phyloP scores from a whole-genome alignment of 2,888 invertebrate genomes.

The Trissolcus japonicus region DNA sequence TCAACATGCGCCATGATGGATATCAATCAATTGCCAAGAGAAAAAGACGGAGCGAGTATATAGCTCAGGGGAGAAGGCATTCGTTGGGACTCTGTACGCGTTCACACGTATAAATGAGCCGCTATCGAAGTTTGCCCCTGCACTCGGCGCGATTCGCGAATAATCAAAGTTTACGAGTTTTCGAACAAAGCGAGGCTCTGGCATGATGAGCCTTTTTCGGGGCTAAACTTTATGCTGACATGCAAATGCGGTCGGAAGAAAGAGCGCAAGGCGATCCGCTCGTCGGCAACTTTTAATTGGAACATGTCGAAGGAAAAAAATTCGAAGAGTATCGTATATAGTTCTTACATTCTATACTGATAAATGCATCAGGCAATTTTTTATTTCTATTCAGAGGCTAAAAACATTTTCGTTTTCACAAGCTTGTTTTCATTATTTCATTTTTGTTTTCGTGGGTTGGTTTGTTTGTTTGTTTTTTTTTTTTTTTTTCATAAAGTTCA shows the following conservation, averaged over 20 bases:
- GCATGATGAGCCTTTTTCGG: slow-evolving; percentile 44
- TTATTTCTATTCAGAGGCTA: slow-evolving; percentile 11
- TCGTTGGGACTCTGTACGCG: slow-evolving; percentile 16
- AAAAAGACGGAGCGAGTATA: not conserved
- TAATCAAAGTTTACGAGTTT: slow-evolving; percentile 57
- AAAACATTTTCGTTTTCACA: slow-evolving; percentile 21
- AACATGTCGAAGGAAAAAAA: slow-evolving; percentile 39
- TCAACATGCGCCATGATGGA: too few relatives aligned
- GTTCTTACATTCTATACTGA: slow-evolving; percentile 13
- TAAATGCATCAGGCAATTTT: slow-evolving; percentile 13
- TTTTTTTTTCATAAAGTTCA: too few relatives aligned
- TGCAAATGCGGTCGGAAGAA: slow-evolving; percentile 42
- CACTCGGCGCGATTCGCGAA: slow-evolving; percentile 37
- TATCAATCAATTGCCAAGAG: too few relatives aligned
- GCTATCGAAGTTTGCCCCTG: slow-evolving; percentile 27
- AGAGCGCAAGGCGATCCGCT: slow-evolving; percentile 18
- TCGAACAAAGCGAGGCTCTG: slow-evolving; percentile 41
- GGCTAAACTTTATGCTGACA: slow-evolving; percentile 43
- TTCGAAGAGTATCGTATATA: not conserved
- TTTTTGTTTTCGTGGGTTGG: too few relatives aligned
- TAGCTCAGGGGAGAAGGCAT: too few relatives aligned
- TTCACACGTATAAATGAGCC: slow-evolving; percentile 24
- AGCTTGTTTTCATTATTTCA: not conserved
- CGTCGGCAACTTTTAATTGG: slow-evolving; percentile 62
- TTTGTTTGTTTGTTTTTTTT: too few relatives aligned